A percentile compares a stretch with the other conserved stretches of the same genome.
Evolutionary conservation across 2,113 vertebrate species (phyloP).

Genomic region (Phylloscopus whistleri): DNA sequence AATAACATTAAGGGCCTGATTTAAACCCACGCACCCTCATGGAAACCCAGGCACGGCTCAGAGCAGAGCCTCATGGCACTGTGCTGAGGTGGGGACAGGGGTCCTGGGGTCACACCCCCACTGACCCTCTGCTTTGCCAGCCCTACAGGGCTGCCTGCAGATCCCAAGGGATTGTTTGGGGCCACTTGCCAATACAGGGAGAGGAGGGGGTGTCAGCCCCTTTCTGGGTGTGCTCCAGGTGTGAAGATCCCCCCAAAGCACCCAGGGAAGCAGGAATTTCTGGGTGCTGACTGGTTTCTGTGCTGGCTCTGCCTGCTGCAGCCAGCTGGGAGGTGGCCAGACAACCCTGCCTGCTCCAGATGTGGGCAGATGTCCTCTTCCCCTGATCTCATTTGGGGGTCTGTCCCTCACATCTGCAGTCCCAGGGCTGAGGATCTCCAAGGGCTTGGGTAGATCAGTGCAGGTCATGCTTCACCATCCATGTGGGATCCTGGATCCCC

Average conservation of each 20-base stretch:
- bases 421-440: not conserved
- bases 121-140: not conserved
- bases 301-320: not conserved
- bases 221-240: not conserved
- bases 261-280: not conserved
- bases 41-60: fast-evolving
- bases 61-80: fast-evolving
- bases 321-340: not conserved
- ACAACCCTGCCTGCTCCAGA: not conserved
- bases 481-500: not conserved
- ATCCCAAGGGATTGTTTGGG: not conserved
- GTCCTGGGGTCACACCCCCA: not conserved
- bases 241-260: not conserved
- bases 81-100: fast-evolving
- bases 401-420: not conserved
- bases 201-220: not conserved
- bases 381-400: fast-evolving
- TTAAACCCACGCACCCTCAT: not conserved
- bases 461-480: not conserved
- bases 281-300: not conserved
- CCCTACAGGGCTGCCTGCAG: not conserved
- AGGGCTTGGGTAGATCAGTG: not conserved
- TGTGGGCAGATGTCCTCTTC: not conserved
- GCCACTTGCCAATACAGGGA: fast-evolving
- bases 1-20: slow-evolving; percentile 77